phyloP scores from a whole-genome alignment of 2,888 invertebrate genomes.

The Belgica antarctica region DNA sequence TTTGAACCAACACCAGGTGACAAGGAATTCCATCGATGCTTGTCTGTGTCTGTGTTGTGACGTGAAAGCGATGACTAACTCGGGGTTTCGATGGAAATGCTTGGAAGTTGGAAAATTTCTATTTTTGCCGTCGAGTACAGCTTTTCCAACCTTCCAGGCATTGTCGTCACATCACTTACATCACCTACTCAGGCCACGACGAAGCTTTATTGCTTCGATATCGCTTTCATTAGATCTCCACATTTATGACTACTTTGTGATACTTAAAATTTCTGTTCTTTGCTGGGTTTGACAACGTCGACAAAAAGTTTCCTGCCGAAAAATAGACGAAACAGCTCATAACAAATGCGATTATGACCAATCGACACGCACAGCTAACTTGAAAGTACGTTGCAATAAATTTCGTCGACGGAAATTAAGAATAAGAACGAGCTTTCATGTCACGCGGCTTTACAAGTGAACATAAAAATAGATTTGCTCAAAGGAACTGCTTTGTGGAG shows the following conservation, averaged over 20 bases:
- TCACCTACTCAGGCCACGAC: background rate
- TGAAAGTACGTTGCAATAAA: background rate
- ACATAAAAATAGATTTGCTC: too few relatives aligned
- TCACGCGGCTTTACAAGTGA: too few relatives aligned
- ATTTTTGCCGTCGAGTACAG: background rate
- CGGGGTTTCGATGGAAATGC: constrained; percentile 26
- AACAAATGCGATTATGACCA: constrained; percentile 6
- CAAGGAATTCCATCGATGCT: background rate
- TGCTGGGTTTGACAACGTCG: too few relatives aligned
- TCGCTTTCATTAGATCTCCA: background rate
- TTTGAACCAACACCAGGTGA: background rate
- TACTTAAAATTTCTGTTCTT: too few relatives aligned
- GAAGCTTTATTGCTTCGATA: background rate
- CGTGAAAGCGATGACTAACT: constrained; percentile 12
- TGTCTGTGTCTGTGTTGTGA: background rate
- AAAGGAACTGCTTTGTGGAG: too few relatives aligned
- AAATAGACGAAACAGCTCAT: too few relatives aligned
- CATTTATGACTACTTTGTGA: background rate
- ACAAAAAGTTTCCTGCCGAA: too few relatives aligned
- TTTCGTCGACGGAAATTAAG: too few relatives aligned
- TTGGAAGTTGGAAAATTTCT: background rate
- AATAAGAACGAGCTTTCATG: too few relatives aligned
- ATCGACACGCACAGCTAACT: constrained; percentile 37
- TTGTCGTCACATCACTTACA: background rate
- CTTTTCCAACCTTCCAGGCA: background rate